These are phyloP conservation scores for Lathronympha strigana DNA, from an alignment of 2,888 invertebrate genomes.

Conservation along the genomic window DNA sequence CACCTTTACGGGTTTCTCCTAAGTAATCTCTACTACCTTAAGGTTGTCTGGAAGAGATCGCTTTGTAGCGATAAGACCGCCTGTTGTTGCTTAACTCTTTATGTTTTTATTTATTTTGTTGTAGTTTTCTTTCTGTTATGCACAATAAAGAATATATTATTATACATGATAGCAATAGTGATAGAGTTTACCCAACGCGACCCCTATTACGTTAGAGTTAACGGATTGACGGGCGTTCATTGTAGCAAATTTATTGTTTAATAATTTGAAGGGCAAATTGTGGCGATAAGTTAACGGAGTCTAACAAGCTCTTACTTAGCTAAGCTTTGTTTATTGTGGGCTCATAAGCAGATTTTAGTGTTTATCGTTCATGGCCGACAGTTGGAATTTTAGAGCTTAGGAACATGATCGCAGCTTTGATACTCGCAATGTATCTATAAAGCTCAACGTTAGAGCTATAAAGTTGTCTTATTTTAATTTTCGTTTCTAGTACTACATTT, in stretches of 20 bases:
- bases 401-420: neutral
- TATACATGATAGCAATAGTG: constrained; percentile 16
- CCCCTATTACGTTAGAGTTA: constrained; percentile 33
- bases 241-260: constrained; percentile 41
- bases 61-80: too few species aligned
- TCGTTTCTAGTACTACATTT: too few species aligned
- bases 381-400: neutral
- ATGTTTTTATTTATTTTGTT: too few species aligned
- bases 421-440: too few species aligned
- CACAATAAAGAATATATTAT: too few species aligned
- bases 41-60: too few species aligned
- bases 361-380: neutral
- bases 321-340: constrained; percentile 8
- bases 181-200: constrained; percentile 13
- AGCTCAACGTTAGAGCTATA: too few species aligned
- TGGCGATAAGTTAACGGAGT: constrained; percentile 36
- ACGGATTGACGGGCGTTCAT: constrained; percentile 32
- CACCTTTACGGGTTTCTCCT: too few species aligned
- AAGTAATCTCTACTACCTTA: too few species aligned
- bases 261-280: constrained; percentile 43
- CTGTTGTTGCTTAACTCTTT: too few species aligned
- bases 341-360: constrained; percentile 3
- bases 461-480: too few species aligned
- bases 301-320: constrained; percentile 31
- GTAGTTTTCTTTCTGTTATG: too few species aligned